Percentiles rank a stretch among this genome's conserved stretches.
Evolutionary conservation across 2,113 vertebrate genomes (phyloP).

Genomic region (Paramisgurnus dabryanus): DNA sequence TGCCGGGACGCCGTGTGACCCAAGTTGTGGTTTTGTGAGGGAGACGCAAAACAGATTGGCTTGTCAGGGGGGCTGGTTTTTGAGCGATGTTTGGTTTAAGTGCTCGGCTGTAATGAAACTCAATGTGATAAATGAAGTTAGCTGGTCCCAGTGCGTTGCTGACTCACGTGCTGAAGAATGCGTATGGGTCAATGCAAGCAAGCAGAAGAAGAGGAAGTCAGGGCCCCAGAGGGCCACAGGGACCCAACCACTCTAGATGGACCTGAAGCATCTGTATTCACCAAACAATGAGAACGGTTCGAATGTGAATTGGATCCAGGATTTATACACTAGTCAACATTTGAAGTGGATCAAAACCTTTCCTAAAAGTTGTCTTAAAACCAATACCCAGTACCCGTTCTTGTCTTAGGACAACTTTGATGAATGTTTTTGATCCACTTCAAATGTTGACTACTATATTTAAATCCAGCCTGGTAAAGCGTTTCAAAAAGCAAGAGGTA

Average conservation of each 20-base stretch:
- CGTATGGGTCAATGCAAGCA: conserved; percentile 11
- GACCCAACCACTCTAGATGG: conserved; percentile 20
- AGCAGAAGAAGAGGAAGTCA: neutral
- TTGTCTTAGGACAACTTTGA: no score
- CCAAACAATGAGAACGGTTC: neutral
- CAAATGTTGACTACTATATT: no score
- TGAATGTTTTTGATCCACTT: no score
- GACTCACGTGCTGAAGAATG: conserved; percentile 25
- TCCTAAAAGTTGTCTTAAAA: no score
- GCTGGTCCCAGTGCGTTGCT: conserved; percentile 3
- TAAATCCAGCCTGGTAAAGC: neutral
- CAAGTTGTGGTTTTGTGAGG: conserved; percentile 36
- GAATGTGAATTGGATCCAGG: neutral
- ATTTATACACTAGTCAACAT: no score
- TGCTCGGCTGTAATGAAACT: conserved; percentile 28
- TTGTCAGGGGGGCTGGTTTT: conserved; percentile 26
- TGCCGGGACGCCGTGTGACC: neutral
- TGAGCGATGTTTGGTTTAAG: conserved; percentile 17
- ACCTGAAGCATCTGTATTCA: neutral
- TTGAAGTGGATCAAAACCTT: no score
- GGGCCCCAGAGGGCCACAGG: conserved; percentile 41
- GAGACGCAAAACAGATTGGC: conserved; percentile 44
- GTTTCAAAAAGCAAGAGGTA: neutral
- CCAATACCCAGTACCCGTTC: no score
- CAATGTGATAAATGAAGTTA: conserved; percentile 18